A percentile compares a stretch with the other conserved stretches of the same genome.
Evolutionary conservation across 1,140 invertebrate genomes (phyloP).

Genomic region (Trichonephila clavipes): DNA sequence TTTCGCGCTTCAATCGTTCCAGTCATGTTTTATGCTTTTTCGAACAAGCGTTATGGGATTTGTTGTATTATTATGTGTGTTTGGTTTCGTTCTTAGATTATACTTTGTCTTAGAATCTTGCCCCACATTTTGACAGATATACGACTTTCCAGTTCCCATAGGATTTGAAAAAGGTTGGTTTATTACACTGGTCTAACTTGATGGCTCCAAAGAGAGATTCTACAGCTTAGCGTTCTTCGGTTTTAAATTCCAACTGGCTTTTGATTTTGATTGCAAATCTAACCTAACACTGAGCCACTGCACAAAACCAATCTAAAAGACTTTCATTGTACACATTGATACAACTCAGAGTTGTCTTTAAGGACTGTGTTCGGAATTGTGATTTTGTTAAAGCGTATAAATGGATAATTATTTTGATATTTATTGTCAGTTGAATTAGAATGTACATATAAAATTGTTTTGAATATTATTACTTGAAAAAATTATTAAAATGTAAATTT

Average conservation of each 20-base stretch:
- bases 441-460: too few relatives aligned
- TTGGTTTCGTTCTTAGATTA: constrained; percentile 3
- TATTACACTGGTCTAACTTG: background rate
- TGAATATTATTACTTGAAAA: too few relatives aligned
- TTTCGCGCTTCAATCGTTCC: constrained; percentile 4
- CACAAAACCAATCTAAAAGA: too few relatives aligned
- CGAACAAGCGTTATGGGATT: background rate
- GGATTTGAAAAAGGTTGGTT: background rate
- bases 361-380: too few relatives aligned
- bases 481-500: too few relatives aligned
- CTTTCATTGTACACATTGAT: too few relatives aligned
- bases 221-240: background rate
- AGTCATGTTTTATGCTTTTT: constrained; percentile 7
- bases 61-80: background rate
- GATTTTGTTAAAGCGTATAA: too few relatives aligned
- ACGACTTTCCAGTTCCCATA: background rate
- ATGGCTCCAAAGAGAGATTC: background rate
- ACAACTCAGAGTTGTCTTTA: too few relatives aligned
- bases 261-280: too few relatives aligned
- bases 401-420: too few relatives aligned
- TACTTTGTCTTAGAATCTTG: constrained; percentile 12
- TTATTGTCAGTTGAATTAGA: too few relatives aligned
- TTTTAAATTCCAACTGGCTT: background rate
- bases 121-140: constrained; percentile 14
- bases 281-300: too few relatives aligned